phyloP scores from a whole-genome alignment of 2,888 invertebrate genomes.

The Pristionchus maxplancki region DNA sequence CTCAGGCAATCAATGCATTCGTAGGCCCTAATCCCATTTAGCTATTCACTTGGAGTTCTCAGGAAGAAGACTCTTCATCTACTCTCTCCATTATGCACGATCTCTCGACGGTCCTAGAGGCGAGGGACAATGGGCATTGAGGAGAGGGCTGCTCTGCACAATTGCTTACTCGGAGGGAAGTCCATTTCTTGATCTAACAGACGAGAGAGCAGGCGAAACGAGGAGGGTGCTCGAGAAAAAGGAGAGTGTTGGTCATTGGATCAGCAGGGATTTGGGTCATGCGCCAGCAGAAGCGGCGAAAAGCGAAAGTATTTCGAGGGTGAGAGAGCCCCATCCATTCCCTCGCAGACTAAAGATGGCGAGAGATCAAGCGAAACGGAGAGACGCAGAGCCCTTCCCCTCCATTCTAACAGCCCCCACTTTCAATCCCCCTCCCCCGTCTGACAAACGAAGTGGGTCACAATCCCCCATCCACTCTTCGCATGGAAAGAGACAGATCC shows the following conservation, averaged over 20 bases:
- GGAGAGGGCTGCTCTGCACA: background rate
- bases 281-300: background rate
- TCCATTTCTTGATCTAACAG: background rate
- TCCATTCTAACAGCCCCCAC: conserved; percentile 12
- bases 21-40: background rate
- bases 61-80: too few relatives aligned
- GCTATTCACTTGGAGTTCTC: background rate
- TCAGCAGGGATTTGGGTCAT: conserved; percentile 16
- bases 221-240: background rate
- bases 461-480: background rate
- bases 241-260: background rate
- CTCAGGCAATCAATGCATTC: background rate
- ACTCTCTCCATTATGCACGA: background rate
- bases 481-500: conserved; percentile 20
- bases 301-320: conserved; percentile 38
- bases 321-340: background rate
- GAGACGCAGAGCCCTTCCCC: background rate
- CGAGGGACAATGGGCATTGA: background rate
- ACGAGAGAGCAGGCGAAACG: background rate
- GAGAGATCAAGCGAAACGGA: too few relatives aligned
- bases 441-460: conserved; percentile 26
- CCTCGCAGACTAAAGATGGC: background rate
- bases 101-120: background rate
- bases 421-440: background rate
- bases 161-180: background rate